Conservation (phyloP, 2,888 invertebrate genomes). For the Hirudinaria manillensis region DNA sequence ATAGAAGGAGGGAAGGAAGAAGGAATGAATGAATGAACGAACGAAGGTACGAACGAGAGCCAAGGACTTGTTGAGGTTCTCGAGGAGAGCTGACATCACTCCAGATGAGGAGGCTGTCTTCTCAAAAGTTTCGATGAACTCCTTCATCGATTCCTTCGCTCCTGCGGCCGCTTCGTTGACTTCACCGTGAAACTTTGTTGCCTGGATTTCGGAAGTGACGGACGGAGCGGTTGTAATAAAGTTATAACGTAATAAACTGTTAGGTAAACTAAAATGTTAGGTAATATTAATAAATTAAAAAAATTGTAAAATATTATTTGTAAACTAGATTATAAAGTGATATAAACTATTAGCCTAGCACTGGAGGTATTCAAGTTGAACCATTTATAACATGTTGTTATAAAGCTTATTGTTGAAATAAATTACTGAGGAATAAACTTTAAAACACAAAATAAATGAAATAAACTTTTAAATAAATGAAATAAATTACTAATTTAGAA, state of each 20-base stretch:
- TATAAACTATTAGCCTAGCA: too few species aligned
- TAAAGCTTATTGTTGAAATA: too few species aligned
- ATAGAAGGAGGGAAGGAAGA: too few species aligned
- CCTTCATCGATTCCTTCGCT: conserved; percentile 70
- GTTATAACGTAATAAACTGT: neutral
- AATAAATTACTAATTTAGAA: neutral
- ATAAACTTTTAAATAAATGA: too few species aligned
- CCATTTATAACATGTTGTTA: too few species aligned
- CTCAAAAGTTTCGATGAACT: conserved; percentile 70
- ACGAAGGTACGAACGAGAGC: conserved; percentile 29
- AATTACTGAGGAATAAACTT: too few species aligned
- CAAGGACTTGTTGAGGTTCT: conserved; percentile 69
- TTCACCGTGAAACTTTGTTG: conserved; percentile 70
- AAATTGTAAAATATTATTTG: conserved; percentile 15
- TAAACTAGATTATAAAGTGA: too few species aligned
- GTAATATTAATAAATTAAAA: conserved; percentile 9
- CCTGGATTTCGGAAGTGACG: conserved; percentile 57
- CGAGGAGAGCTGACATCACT: conserved; percentile 80
- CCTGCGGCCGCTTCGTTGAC: conserved; percentile 75
- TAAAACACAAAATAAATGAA: too few species aligned
- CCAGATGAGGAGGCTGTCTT: conserved; percentile 74
- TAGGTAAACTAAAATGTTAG: neutral
- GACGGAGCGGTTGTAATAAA: neutral
- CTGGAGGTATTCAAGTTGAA: too few species aligned
- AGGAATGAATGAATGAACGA: too few species aligned